Evolutionary conservation across 2,113 vertebrate genomes (phyloP).

Genomic region (Lagopus muta): DNA sequence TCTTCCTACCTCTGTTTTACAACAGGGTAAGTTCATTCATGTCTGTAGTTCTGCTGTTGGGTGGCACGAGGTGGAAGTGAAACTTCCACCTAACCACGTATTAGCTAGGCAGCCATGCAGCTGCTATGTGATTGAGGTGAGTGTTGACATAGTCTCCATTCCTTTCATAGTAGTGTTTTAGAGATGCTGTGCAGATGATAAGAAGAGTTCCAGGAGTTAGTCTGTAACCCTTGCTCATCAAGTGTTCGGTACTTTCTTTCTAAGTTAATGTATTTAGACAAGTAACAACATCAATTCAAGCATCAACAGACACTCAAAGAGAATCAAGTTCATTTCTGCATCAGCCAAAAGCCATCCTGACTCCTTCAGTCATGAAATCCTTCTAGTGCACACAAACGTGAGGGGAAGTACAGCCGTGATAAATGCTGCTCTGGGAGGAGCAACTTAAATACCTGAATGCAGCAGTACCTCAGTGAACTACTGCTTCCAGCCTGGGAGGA

Average conservation of each 20-base stretch:
- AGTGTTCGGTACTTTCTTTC: background rate
- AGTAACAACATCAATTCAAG: background rate
- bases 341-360: background rate
- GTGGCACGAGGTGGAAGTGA: conserved; percentile 3
- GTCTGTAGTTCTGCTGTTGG: background rate
- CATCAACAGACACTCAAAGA: background rate
- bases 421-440: background rate
- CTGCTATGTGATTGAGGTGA: background rate
- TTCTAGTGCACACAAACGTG: background rate
- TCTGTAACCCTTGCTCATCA: background rate
- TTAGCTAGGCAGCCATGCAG: background rate
- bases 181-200: background rate
- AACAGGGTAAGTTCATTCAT: background rate
- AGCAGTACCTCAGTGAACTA: background rate
- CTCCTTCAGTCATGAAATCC: conserved; percentile 1
- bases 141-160: background rate
- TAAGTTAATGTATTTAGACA: background rate
- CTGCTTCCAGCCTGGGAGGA: background rate
- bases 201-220: background rate
- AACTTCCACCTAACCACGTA: background rate
- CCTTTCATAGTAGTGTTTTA: background rate
- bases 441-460: background rate
- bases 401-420: background rate
- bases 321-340: background rate
- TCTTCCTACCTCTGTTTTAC: background rate